phyloP scores from a whole-genome alignment of 1,140 invertebrate genomes.

The Drosophila equinoxialis region DNA sequence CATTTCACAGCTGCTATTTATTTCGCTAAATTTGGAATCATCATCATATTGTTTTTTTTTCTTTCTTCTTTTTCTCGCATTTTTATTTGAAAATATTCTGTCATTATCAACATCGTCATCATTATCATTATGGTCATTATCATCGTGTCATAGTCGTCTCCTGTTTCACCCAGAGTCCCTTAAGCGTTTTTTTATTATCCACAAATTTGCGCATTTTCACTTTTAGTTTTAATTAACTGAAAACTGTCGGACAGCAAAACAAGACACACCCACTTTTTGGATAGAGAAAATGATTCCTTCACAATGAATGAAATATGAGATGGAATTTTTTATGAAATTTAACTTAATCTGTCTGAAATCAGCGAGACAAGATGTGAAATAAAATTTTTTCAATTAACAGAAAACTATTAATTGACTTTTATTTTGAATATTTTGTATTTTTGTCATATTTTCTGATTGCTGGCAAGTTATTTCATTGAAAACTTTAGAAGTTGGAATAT shows the following conservation, averaged over 20 bases:
- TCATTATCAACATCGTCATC: not conserved
- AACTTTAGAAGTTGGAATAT: no score
- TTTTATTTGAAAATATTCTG: constrained; percentile 16
- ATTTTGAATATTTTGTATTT: no score
- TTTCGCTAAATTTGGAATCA: constrained; percentile 36
- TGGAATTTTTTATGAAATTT: not conserved
- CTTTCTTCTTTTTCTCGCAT: no score
- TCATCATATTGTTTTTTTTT: not conserved
- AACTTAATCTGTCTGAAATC: not conserved
- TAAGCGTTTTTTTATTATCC: constrained; percentile 74
- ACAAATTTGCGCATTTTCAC: constrained; percentile 75
- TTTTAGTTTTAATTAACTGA: constrained; percentile 81
- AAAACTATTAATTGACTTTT: no score
- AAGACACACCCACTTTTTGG: not conserved
- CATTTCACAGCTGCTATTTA: constrained; percentile 52
- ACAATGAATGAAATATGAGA: not conserved
- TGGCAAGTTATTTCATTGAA: no score
- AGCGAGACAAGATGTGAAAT: not conserved
- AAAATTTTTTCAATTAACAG: not conserved
- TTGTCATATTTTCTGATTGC: no score
- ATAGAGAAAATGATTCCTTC: not conserved
- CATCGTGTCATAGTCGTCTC: not conserved
- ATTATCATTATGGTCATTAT: not conserved
- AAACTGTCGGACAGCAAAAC: constrained; percentile 41
- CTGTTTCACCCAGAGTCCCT: constrained; percentile 32